Evolutionary conservation across 2,888 invertebrate species (phyloP).

Genomic region (Aporophyla lueneburgensis): DNA sequence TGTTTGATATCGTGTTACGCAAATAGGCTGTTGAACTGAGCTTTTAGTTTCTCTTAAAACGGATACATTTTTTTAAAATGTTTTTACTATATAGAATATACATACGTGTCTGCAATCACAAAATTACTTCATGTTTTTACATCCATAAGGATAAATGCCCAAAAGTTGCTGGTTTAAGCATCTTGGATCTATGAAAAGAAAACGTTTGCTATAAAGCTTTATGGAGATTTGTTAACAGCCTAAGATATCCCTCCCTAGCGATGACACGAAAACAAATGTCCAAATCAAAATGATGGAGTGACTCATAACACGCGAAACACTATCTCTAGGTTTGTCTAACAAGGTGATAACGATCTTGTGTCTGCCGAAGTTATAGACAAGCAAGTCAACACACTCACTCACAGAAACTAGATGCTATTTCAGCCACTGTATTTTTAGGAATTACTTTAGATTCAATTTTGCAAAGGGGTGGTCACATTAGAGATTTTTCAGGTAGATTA

Average conservation of each 20-base stretch:
- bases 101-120: background rate
- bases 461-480: too few species aligned
- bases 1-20: too few species aligned
- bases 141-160: background rate
- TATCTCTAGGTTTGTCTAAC: background rate
- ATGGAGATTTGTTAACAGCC: background rate
- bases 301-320: conserved; percentile 8
- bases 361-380: background rate
- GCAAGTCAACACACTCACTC: too few species aligned
- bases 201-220: conserved; percentile 2
- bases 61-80: background rate
- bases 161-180: background rate
- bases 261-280: background rate
- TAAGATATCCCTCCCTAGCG: background rate
- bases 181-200: background rate
- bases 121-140: background rate
- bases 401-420: too few species aligned
- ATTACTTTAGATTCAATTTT: too few species aligned
- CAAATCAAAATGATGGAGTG: conserved; percentile 13
- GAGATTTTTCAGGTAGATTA: too few species aligned
- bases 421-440: too few species aligned
- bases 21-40: too few species aligned
- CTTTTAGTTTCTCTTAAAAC: background rate
- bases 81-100: background rate
- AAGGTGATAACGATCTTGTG: conserved; percentile 10